These are phyloP conservation scores for Pholis gunnellus DNA, from an alignment of 2,113 vertebrate genomes.

Conservation along the genomic window DNA sequence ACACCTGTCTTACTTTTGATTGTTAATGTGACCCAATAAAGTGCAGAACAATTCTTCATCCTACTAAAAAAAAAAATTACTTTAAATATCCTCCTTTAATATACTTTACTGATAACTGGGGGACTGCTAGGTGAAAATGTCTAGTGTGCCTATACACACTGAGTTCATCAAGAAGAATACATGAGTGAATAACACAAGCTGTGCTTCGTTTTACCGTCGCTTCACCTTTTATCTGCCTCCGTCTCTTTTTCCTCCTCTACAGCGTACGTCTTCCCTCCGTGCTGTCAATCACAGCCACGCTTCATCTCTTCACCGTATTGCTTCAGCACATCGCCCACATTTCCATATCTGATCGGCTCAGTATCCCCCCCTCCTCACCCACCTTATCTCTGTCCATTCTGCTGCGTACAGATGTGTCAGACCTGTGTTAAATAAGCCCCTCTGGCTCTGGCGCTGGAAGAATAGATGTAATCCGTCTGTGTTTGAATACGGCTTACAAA, in stretches of 20 bases:
- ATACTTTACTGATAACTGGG: not conserved
- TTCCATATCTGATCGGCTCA: slow-evolving; percentile 55
- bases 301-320: slow-evolving; percentile 5
- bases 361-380: not conserved
- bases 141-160: not conserved
- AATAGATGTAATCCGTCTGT: slow-evolving; percentile 73
- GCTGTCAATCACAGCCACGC: slow-evolving; percentile 42
- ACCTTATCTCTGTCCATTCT: slow-evolving; percentile 62
- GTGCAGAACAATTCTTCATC: not conserved
- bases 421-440: slow-evolving; percentile 63
- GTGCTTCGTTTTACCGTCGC: not conserved
- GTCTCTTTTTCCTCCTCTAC: slow-evolving; percentile 10
- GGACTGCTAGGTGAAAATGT: not conserved
- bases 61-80: not conserved
- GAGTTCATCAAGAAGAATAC: not conserved
- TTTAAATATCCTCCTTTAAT: not conserved
- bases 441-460: slow-evolving; percentile 41
- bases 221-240: not conserved
- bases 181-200: not conserved
- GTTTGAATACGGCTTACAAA: slow-evolving; percentile 72
- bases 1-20: no score
- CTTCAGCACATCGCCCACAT: slow-evolving; percentile 28
- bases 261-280: not conserved
- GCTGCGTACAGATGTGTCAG: slow-evolving; percentile 45
- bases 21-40: no score